Percentiles rank a stretch among this genome's conserved stretches.
These are phyloP conservation scores for Pyrochroa serraticornis DNA, from an alignment of 2,888 invertebrate genomes.

Conservation along the genomic window DNA sequence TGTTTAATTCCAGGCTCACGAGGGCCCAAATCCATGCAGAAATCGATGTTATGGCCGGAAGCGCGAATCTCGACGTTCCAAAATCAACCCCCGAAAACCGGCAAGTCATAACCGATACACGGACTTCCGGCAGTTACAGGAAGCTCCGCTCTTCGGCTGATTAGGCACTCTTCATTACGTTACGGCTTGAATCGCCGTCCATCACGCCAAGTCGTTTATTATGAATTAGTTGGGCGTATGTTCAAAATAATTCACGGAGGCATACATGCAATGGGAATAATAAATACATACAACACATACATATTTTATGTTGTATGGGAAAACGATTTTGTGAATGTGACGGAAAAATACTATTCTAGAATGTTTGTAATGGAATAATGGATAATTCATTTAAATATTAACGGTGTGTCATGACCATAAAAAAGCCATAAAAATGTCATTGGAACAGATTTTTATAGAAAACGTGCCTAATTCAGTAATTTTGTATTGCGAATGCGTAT, in stretches of 20 bases:
- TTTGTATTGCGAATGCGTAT: conserved; percentile 32
- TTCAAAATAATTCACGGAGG: conserved; percentile 46
- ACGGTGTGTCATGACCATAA: conserved; percentile 42
- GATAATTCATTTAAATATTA: conserved; percentile 53
- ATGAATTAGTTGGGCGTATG: conserved; percentile 52
- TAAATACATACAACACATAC: conserved; percentile 48
- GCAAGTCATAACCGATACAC: conserved; percentile 49
- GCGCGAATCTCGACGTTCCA: conserved; percentile 1
- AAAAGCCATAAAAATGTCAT: conserved; percentile 39
- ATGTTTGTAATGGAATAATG: conserved; percentile 48
- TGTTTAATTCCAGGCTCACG: conserved; percentile 43
- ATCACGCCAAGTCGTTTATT: conserved; percentile 54
- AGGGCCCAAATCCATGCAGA: conserved; percentile 6
- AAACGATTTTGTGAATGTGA: conserved; percentile 54
- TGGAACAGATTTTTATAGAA: conserved; percentile 41
- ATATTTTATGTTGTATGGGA: conserved; percentile 53
- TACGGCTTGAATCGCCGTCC: conserved; percentile 49
- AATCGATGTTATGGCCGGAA: conserved; percentile 24
- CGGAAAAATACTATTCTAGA: conserved; percentile 48
- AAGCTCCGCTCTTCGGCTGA: conserved; percentile 51
- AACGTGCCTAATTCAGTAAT: conserved; percentile 38
- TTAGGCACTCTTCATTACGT: conserved; percentile 54
- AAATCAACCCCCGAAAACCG: conserved; percentile 27
- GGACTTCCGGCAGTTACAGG: conserved; percentile 50
- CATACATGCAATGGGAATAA: conserved; percentile 47